Base-by-base conservation (phyloP, 1,140 invertebrate genomes). In the Dendroctonus ponderosae region DNA sequence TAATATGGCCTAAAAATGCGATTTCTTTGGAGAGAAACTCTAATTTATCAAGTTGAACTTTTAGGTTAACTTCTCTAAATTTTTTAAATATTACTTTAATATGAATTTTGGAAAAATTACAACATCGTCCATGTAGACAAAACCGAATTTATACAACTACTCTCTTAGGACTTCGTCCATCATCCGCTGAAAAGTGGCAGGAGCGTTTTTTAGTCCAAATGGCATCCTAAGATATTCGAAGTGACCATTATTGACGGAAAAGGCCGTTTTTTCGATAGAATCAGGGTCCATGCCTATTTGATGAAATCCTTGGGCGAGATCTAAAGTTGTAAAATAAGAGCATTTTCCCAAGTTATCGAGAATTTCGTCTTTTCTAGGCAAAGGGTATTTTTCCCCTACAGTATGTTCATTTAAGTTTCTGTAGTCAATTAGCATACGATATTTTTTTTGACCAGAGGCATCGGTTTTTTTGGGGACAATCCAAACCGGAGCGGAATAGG, bases 331-430 rank as follows among this genome's bases (percentile, higher is more conserved):
- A 68, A 85, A 85, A 68, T 79, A 82, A 52, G 73, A 76, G 43
- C 75, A 72, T 12, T 78, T 78, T 5, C 77, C 77, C n/a, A 85
- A 57, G 41, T 77, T 74, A 67, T 84, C 79, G 56, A 81, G 59
- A 26, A 79, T 79, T 12, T 84, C 81, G 5, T 77, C 74, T 9
- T 85, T 84, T 9, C 79, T 67, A 8, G 84, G 84, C 3, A 86
- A 62, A 1, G 85, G 84, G 71, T 80, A 86, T 44, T 67, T 73
- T 70, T 86, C 83, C 6, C 72, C 73, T 37, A 80, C 70, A 9
- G 77, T 64, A 43, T 80, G 44, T 49, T 78, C 73, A 70, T 82
- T 82, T 46, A 81, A 49, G 66, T 78, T 77, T 52, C 79, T 48
- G 66, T 77, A 82, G 68, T 80, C 80, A 7, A 80, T 70, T 11